Conservation (phyloP, 2,113 vertebrate species). For the Phodopus roborovskii region DNA sequence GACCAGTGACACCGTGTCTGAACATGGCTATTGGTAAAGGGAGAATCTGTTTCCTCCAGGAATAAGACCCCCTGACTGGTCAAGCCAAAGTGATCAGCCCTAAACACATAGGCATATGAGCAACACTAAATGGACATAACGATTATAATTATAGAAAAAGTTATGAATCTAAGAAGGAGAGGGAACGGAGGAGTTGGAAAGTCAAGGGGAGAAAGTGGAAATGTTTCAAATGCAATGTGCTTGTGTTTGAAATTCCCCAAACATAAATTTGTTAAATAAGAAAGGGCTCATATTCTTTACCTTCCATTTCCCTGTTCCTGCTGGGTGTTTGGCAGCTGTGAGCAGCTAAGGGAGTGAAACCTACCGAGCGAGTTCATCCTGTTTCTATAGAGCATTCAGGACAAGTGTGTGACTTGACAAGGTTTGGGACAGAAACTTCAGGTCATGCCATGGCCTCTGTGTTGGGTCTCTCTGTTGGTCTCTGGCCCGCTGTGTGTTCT, state of each 20-base stretch:
- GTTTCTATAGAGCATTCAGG: slow-evolving; percentile 31
- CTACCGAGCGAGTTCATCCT: slow-evolving; percentile 43
- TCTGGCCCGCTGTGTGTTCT: not conserved
- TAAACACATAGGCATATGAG: not conserved
- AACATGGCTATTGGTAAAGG: not conserved
- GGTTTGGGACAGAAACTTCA: not conserved
- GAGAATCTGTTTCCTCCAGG: not conserved
- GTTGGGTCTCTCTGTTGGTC: not conserved
- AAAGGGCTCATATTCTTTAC: not conserved
- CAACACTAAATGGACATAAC: not conserved
- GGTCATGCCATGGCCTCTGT: not conserved
- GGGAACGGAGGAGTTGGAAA: not conserved
- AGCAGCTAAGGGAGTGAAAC: slow-evolving; percentile 27
- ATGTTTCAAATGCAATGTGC: not conserved
- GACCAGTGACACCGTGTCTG: not conserved
- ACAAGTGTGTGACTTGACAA: not conserved
- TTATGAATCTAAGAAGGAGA: too few relatives aligned
- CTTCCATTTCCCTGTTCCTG: not conserved
- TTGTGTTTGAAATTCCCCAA: not conserved
- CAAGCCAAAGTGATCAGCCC: too few relatives aligned
- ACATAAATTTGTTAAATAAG: not conserved
- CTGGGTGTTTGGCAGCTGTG: not conserved
- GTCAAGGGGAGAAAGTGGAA: too few relatives aligned
- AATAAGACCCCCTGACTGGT: not conserved
- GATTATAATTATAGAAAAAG: not conserved